phyloP scores from a whole-genome alignment of 2,888 invertebrate genomes.

The Plemyria rubiginata region DNA sequence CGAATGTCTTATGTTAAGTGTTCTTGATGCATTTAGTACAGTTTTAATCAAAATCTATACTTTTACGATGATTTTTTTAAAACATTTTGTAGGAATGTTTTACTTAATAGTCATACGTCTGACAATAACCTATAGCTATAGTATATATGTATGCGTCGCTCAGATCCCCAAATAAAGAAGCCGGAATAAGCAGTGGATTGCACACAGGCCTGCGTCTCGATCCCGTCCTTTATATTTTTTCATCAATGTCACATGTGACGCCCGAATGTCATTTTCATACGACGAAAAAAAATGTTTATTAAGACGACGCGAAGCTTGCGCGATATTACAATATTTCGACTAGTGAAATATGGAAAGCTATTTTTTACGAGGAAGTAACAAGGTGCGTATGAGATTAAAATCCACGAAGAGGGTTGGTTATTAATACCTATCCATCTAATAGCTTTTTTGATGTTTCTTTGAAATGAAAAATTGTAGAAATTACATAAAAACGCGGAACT shows the following conservation, averaged over 20 bases:
- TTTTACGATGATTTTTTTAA: too few relatives aligned
- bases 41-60: too few relatives aligned
- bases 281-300: slow-evolving; percentile 84
- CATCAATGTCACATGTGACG: slow-evolving; percentile 85
- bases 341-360: slow-evolving; percentile 84
- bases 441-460: slow-evolving; percentile 24
- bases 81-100: too few relatives aligned
- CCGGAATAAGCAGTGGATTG: slow-evolving; percentile 49
- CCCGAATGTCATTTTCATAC: slow-evolving; percentile 83
- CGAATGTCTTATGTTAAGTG: too few relatives aligned
- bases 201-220: slow-evolving; percentile 57
- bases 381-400: slow-evolving; percentile 80
- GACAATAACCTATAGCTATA: neutral
- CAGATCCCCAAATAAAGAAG: slow-evolving; percentile 46
- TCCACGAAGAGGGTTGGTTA: slow-evolving; percentile 67
- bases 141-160: neutral
- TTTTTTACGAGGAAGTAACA: slow-evolving; percentile 83
- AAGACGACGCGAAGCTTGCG: slow-evolving; percentile 66
- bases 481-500: neutral
- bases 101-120: neutral
- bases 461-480: slow-evolving; percentile 17
- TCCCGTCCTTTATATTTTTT: slow-evolving; percentile 83
- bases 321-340: slow-evolving; percentile 82
- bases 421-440: slow-evolving; percentile 40
- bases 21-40: too few relatives aligned